Base-by-base conservation (phyloP, 2,888 invertebrate species). In the Pristionchus fissidentatus region DNA sequence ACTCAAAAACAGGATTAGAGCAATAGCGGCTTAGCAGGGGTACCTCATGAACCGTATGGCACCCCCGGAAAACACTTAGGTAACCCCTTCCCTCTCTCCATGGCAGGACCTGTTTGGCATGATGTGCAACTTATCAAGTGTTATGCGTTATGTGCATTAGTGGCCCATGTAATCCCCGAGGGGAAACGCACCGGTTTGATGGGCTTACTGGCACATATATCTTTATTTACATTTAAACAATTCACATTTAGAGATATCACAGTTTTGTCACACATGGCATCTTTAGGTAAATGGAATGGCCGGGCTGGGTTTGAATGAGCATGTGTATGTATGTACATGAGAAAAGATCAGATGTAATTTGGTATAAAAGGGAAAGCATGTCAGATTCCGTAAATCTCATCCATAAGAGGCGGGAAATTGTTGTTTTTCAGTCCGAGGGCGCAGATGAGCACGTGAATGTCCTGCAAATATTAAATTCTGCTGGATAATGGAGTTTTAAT, bases 31-130 rank as follows among this genome's bases (percentile, higher is more conserved):
- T n/a, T n/a, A n/a, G n/a, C n/a, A n/a, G n/a, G n/a, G n/a, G n/a
- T n/a, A n/a, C n/a, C n/a, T n/a, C 15, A 66, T 66, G 62, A 66
- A 66, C 62, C 13, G 32, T 19, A 3, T 19, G 19, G 7, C 60
- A 60, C 32, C 29, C 8, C 10, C 29, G 60, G 60, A 70, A 70
- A 70, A 70, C 70, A 70, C 70, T 70, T 70, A 70, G 70, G 70
- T 70, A 70, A 70, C 70, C 70, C 70, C 70, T 13, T 10, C 43
- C n/a, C n/a, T n/a, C n/a, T n/a, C n/a, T n/a, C n/a, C n/a, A n/a
- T n/a, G 60, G 13, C 19, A 70, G 70, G 70, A 70, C 70, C 70
- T n/a, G 70, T 70, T 70, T 32, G 41, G 5, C n/a, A n/a, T n/a
- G n/a, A 0, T 13, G 43, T 41, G 70, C 70, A 70, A 70, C 70